Evolutionary conservation across 2,888 invertebrate genomes (phyloP).

Genomic region (Xestia c-nigrum): DNA sequence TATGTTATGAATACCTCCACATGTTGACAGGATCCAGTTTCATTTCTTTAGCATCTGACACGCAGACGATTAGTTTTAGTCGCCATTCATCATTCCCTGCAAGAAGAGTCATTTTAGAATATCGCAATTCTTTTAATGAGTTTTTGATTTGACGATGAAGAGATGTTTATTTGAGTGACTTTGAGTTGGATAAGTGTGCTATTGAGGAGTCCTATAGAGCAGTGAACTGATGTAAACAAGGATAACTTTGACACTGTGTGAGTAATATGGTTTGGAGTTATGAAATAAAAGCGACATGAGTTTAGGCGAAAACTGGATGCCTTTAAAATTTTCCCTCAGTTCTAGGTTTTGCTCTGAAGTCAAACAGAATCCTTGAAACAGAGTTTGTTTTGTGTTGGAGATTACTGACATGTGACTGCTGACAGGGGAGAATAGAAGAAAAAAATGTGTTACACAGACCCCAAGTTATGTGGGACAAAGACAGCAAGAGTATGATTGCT

Average conservation of each 20-base stretch:
- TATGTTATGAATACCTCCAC: constrained; percentile 84
- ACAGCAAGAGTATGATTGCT: background rate
- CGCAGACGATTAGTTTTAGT: constrained; percentile 81
- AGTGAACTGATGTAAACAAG: background rate
- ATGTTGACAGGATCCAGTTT: constrained; percentile 78
- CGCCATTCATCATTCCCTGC: constrained; percentile 88
- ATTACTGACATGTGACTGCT: background rate
- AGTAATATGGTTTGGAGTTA: background rate
- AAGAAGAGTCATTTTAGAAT: constrained; percentile 33
- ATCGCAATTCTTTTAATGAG: background rate
- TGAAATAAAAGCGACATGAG: background rate
- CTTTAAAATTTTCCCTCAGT: background rate
- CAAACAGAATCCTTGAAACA: background rate
- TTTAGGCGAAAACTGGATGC: background rate
- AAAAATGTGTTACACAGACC: background rate
- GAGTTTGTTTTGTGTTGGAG: background rate
- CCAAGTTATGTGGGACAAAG: background rate
- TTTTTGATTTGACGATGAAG: background rate
- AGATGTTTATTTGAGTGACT: background rate
- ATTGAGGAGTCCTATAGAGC: background rate
- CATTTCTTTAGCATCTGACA: constrained; percentile 79
- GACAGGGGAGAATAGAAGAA: background rate
- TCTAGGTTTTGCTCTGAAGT: background rate
- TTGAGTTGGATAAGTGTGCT: background rate
- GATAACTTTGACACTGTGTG: background rate